phyloP scores from a whole-genome alignment of 2,797 vertebrate species.

The Scarus forsteni region DNA sequence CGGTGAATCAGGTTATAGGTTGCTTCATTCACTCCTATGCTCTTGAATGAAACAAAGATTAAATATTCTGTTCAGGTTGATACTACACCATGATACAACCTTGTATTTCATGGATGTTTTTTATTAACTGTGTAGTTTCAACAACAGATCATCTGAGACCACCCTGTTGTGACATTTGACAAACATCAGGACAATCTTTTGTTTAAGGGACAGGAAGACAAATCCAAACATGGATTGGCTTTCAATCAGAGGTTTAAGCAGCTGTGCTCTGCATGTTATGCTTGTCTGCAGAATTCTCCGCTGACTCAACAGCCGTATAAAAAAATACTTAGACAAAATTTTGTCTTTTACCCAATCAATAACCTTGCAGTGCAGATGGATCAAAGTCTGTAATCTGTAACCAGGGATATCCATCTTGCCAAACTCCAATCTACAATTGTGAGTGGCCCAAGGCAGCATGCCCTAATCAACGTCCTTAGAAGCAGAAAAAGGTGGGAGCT shows the following conservation, averaged over 20 bases:
- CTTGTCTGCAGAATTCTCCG: conserved; percentile 23
- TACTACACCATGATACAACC: background rate
- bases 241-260: conserved; percentile 54
- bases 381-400: no score
- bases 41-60: background rate
- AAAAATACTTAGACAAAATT: background rate
- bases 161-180: conserved; percentile 57
- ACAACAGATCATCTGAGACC: conserved; percentile 56
- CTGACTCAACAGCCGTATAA: conserved; percentile 10
- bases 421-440: no score
- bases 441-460: no score
- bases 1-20: background rate
- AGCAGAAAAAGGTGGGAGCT: no score
- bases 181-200: conserved; percentile 46
- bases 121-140: conserved; percentile 41
- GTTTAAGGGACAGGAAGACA: conserved; percentile 34
- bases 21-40: background rate
- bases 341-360: no score
- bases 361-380: no score
- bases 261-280: conserved; percentile 64
- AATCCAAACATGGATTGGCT: conserved; percentile 62
- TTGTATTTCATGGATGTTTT: conserved; percentile 13
- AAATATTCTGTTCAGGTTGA: conserved; percentile 10
- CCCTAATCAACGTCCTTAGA: no score
- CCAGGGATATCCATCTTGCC: no score